These are phyloP conservation scores for Chlorops oryzae DNA, from an alignment of 1,140 invertebrate species.

Conservation along the genomic window DNA sequence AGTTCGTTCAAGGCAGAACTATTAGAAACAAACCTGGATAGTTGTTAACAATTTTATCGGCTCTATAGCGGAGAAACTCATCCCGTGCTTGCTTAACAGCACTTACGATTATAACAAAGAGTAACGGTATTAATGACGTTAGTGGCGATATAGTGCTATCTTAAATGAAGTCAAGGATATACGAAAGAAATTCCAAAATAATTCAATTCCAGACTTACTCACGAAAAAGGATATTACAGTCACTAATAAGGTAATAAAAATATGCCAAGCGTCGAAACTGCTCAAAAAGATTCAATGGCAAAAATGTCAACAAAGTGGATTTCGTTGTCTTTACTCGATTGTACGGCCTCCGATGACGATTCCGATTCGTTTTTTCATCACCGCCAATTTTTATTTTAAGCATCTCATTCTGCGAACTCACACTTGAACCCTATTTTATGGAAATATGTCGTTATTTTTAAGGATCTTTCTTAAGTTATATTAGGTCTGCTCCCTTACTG, in stretches of 20 bases:
- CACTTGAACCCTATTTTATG: slow-evolving; percentile 58
- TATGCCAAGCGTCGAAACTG: slow-evolving; percentile 80
- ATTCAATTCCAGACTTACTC: slow-evolving; percentile 56
- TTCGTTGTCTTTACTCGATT: slow-evolving; percentile 63
- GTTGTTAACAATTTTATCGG: slow-evolving; percentile 69
- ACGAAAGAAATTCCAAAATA: no score
- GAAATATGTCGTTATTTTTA: no score
- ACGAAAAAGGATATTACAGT: slow-evolving; percentile 60
- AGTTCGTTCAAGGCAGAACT: background rate
- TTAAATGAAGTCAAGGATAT: no score
- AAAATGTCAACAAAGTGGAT: slow-evolving; percentile 74
- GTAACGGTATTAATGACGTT: slow-evolving; percentile 67
- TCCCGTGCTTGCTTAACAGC: slow-evolving; percentile 78
- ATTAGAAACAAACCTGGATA: slow-evolving; percentile 47
- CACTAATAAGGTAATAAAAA: slow-evolving; percentile 75
- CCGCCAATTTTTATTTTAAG: slow-evolving; percentile 55
- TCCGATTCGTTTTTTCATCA: slow-evolving; percentile 46
- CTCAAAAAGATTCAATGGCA: slow-evolving; percentile 78
- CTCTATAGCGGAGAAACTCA: slow-evolving; percentile 67
- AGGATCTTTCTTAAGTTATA: no score
- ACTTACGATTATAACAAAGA: slow-evolving; percentile 74
- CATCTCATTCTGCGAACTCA: slow-evolving; percentile 52
- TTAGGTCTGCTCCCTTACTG: no score
- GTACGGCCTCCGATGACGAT: slow-evolving; percentile 44
- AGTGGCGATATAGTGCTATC: slow-evolving; percentile 71